Evolutionary conservation across 2,888 invertebrate species (phyloP), one percentile per base, ranked within the genome.

Genomic region (Ochropleura plecta): DNA sequence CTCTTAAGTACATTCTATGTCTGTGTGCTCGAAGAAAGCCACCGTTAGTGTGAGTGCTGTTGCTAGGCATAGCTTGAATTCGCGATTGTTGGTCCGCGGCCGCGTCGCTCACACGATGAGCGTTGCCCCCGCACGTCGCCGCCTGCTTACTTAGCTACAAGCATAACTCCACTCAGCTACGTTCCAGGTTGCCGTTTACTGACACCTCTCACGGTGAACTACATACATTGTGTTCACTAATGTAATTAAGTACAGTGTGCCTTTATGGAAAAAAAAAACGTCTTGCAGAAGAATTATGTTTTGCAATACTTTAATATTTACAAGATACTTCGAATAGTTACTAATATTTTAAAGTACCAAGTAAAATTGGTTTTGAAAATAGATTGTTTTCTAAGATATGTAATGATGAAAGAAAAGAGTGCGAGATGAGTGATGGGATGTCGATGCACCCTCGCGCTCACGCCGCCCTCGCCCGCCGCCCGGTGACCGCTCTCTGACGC

Each of bases 101-200:
- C 93, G 93, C 93, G 92, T 89, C 94, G 95, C 95, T 96, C 96
- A 95, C 96, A 96, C 96, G 96, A 94, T 95, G 95, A 95, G 91
- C 96, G 92, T 96, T 96, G 96, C 95, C 96, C 95, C 93, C 94
- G 91, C 88, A 88, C 87, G 88, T 79, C 84, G 89, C 87, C 87
- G 85, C 84, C 84, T 82, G 86, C 85, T 86, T 80, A 85, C 86
- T 79, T 87, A 86, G 85, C 86, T 88, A 59, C 16, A 16, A 16
- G 40, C 40, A 86, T 85, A 86, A 71, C 82, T 84, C 79, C 84
- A 83, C 81, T 81, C 83, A 82, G 82, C 80, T 83, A 81, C 72
- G 87, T 86, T 88, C 87, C 88, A 83, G 88, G 86, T 88, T 90
- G 89, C 88, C 88, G 85, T 88, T 90, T 89, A 88, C 91, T 88